Base-by-base conservation (phyloP, 1,140 invertebrate genomes). In the Bombus fervidus region DNA sequence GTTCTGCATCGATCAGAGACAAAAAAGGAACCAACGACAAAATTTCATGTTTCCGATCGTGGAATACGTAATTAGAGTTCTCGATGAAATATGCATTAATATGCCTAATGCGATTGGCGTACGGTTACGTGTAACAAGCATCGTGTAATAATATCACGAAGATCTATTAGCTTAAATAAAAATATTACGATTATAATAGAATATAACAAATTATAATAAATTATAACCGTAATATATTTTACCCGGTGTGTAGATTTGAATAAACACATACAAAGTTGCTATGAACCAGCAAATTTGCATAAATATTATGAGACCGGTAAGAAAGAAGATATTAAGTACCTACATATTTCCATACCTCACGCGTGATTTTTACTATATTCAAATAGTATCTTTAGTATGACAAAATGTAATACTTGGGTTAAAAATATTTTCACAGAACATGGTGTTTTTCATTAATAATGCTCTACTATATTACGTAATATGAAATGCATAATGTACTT, bases 31-130 rank as follows among this genome's bases (percentile, higher is more conserved):
- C 15, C 31, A 68, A 81, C 76, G 77, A 87, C 59, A 62, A 85
- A 43, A 43, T 80, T 22, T 62, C 22, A n/a, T 69, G 31, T 47
- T 72, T 83, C 57, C 47, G 78, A 91, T 91, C 86, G 66, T 83
- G 59, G 86, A 88, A 91, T 91, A 82, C 81, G 82, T 89, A 91
- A 91, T 89, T 86, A 86, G 25, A 79, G 31, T 28, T 25, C 5
- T 4, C 64, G 25, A 53, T 80, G 34, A 47, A 43, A 68, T 80
- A 53, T 34, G 28, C 22, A 39, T 25, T 10, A n/a, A 73, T 47
- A 6, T 8, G 0, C 3, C 39, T 71, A 37, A 28, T 39, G 39
- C 71, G 28, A n/a, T 31, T 41, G 28, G 4, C 3, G 25, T 39
- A 34, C 6, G 1, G 25, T 10, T 39, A 37, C 22, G 13, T n/a